These are phyloP conservation scores for Semicossyphus pulcher DNA, from an alignment of 2,113 vertebrate species.

Conservation along the genomic window DNA sequence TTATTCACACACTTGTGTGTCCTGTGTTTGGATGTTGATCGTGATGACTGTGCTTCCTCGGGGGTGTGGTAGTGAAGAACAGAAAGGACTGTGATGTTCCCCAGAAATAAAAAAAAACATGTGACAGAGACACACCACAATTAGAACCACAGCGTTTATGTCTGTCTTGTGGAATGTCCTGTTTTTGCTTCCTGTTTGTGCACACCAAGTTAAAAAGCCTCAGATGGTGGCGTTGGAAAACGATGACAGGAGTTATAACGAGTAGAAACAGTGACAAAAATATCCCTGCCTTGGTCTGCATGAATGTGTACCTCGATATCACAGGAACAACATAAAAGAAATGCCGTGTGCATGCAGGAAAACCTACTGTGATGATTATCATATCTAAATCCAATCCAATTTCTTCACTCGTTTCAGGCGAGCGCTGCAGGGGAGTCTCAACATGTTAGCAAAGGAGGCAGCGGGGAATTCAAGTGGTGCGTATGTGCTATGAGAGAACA, in stretches of 20 bases:
- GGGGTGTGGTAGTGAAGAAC: conserved; percentile 1
- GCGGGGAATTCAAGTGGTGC: conserved; percentile 49
- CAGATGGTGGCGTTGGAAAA: neutral
- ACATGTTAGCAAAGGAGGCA: conserved; percentile 51
- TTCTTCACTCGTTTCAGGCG: conserved; percentile 38
- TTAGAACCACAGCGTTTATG: conserved; percentile 24
- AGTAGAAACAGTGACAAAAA: neutral
- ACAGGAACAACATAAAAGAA: conserved; percentile 32
- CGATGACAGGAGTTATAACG: conserved; percentile 4
- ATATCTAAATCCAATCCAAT: conserved; percentile 53
- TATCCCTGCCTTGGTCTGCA: neutral
- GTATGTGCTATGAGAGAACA: conserved; percentile 44
- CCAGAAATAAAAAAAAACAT: conserved; percentile 22
- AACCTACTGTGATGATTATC: conserved; percentile 48
- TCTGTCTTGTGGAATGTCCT: conserved; percentile 40
- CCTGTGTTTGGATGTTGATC: conserved; percentile 11
- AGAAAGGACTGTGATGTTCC: conserved; percentile 29
- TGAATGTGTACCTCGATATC: conserved; percentile 11
- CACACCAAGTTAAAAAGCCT: conserved; percentile 7
- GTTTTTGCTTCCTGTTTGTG: conserved; percentile 52
- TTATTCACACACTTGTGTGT: neutral
- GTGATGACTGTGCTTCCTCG: conserved; percentile 6
- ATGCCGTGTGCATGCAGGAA: conserved; percentile 17
- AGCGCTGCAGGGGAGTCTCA: conserved; percentile 44
- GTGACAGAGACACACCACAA: conserved; percentile 1